phyloP scores from a whole-genome alignment of 2,113 vertebrate species.

The Hypocryptadius cinnamomeus region DNA sequence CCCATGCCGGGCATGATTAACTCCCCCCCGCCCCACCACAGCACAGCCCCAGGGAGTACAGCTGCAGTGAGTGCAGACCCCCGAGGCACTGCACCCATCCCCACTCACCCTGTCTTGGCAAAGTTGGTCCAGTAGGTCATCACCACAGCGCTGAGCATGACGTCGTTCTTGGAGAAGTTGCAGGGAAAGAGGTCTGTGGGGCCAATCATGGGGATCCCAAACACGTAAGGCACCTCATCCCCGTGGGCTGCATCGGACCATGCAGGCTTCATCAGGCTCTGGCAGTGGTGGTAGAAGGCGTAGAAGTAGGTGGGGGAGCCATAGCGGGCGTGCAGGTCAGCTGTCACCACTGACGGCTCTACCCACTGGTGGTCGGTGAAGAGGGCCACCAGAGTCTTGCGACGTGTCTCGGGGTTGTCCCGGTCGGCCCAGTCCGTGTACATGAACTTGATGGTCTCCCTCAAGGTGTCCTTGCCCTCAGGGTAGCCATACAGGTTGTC shows the following conservation, averaged over 20 bases:
- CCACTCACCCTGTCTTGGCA: constrained; percentile 96
- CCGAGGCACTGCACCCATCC: not conserved
- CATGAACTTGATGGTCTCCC: constrained; percentile 99
- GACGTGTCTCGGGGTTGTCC: constrained; percentile 93
- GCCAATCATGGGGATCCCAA: constrained; percentile 96
- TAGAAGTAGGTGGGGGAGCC: constrained; percentile 98
- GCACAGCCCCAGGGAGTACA: not conserved
- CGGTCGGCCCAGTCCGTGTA: constrained; percentile 98
- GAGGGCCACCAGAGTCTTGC: constrained; percentile 95
- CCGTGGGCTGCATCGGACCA: constrained; percentile 98
- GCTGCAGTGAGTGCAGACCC: not conserved
- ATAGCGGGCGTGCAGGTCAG: constrained; percentile 93
- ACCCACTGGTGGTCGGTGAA: constrained; percentile 99
- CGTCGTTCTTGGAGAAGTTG: constrained; percentile 98
- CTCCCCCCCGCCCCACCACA: not conserved
- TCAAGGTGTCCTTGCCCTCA: constrained; percentile 93
- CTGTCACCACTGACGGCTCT: constrained; percentile 93
- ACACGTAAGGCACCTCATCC: constrained; percentile 97
- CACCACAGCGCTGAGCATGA: constrained; percentile 98
- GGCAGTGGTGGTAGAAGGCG: constrained; percentile 99
- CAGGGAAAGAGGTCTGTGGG: constrained; percentile 97
- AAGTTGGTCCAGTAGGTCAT: constrained; percentile 99
- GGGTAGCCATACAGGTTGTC: constrained; percentile 98
- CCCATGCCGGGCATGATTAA: not conserved
- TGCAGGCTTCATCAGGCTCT: constrained; percentile 98